Percentiles rank a stretch among this genome's conserved stretches.
Evolutionary conservation across 2,797 vertebrate species (phyloP).

Genomic region (Lagorchestes hirsutus): DNA sequence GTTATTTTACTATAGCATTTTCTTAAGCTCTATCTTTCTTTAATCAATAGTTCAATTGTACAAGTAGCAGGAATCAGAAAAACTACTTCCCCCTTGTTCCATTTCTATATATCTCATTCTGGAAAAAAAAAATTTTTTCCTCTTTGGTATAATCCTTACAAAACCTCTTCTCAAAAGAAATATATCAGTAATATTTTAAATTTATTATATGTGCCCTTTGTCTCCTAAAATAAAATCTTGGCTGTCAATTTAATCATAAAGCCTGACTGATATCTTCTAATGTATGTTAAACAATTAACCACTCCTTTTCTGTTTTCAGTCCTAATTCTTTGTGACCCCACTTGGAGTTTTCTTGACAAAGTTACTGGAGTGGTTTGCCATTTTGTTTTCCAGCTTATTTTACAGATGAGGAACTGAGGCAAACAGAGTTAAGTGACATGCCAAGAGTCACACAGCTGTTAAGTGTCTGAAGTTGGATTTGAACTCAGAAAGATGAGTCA

Average conservation of each 20-base stretch:
- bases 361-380: background rate
- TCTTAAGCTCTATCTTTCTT: conserved; percentile 16
- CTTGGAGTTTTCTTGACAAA: background rate
- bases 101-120: background rate
- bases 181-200: conserved; percentile 15
- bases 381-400: background rate
- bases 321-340: background rate
- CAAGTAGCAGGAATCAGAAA: conserved; percentile 4
- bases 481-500: background rate
- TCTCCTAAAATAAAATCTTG: background rate
- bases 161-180: conserved; percentile 19
- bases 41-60: background rate
- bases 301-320: background rate
- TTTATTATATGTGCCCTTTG: background rate
- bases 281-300: background rate
- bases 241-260: background rate
- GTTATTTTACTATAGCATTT: background rate
- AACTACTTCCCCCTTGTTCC: background rate
- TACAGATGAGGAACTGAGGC: background rate
- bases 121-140: conserved; percentile 10
- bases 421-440: background rate
- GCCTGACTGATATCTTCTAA: background rate
- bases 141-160: conserved; percentile 1
- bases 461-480: background rate
- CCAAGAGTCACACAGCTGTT: background rate